Conservation (phyloP, 2,888 invertebrate genomes). For the Mesoligia furuncula region DNA sequence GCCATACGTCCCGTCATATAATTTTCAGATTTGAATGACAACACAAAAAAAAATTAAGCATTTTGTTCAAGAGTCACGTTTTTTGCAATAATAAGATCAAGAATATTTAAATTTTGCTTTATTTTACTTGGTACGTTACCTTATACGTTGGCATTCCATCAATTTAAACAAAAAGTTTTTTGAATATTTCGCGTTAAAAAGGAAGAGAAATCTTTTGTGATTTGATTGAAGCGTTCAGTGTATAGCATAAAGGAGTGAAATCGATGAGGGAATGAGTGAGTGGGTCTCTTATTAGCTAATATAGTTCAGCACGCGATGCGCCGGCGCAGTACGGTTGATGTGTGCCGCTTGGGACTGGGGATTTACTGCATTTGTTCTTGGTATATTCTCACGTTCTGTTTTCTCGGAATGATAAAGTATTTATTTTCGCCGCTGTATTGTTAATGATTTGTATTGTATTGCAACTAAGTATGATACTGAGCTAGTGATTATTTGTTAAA, state of each 20-base stretch:
- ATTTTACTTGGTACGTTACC: slow-evolving; percentile 45
- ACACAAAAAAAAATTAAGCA: slow-evolving; percentile 39
- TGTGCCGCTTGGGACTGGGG: slow-evolving; percentile 52
- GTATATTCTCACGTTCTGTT: background rate
- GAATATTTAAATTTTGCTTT: slow-evolving; percentile 44
- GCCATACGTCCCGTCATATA: slow-evolving; percentile 42
- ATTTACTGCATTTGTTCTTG: slow-evolving; percentile 2
- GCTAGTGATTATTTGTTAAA: background rate
- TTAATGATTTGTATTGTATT: background rate
- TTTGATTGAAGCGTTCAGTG: slow-evolving; percentile 69
- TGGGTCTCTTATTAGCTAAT: slow-evolving; percentile 79
- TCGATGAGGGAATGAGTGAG: slow-evolving; percentile 74
- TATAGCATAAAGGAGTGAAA: slow-evolving; percentile 74
- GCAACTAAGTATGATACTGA: background rate
- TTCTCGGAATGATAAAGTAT: background rate
- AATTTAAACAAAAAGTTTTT: slow-evolving; percentile 49
- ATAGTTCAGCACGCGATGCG: slow-evolving; percentile 79
- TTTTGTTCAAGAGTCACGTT: slow-evolving; percentile 63
- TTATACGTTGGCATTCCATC: slow-evolving; percentile 51
- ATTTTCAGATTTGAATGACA: slow-evolving; percentile 59
- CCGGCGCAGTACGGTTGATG: slow-evolving; percentile 50
- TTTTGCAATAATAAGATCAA: slow-evolving; percentile 59
- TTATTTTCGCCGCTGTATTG: background rate
- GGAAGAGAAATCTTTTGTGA: slow-evolving; percentile 57
- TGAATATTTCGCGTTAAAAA: slow-evolving; percentile 48